phyloP scores from a whole-genome alignment of 2,797 vertebrate genomes.

The Urophycis tenuis region DNA sequence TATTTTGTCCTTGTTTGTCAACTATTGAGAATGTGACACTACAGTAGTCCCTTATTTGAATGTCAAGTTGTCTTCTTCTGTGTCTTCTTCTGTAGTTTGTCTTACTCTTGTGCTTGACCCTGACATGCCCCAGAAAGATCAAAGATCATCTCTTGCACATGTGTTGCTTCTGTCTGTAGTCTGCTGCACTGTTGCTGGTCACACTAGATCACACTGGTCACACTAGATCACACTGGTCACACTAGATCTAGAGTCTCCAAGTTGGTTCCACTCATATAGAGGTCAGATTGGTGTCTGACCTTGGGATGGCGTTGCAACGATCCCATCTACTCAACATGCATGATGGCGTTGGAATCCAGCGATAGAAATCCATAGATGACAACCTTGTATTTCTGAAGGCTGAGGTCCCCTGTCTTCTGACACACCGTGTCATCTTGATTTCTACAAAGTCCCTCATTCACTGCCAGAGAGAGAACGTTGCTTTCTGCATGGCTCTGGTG shows the following conservation, averaged over 20 bases:
- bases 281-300: background rate
- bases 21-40: background rate
- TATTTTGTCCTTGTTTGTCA: background rate
- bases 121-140: too few relatives aligned
- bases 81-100: background rate
- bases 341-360: background rate
- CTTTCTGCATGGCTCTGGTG: background rate
- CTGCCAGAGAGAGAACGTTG: background rate
- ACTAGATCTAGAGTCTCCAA: too few relatives aligned
- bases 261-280: background rate
- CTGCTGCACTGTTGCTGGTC: background rate
- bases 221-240: too few relatives aligned
- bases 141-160: background rate
- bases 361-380: background rate
- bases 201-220: too few relatives aligned
- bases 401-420: background rate
- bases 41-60: background rate
- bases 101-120: background rate
- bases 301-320: background rate
- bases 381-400: background rate
- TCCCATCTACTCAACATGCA: background rate
- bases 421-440: background rate
- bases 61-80: background rate
- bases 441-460: background rate
- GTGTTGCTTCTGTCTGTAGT: background rate